A percentile compares a stretch with the other conserved stretches of the same genome.
These are phyloP conservation scores for Spheniscus mendiculus DNA, from an alignment of 2,113 vertebrate genomes.

Conservation along the genomic window DNA sequence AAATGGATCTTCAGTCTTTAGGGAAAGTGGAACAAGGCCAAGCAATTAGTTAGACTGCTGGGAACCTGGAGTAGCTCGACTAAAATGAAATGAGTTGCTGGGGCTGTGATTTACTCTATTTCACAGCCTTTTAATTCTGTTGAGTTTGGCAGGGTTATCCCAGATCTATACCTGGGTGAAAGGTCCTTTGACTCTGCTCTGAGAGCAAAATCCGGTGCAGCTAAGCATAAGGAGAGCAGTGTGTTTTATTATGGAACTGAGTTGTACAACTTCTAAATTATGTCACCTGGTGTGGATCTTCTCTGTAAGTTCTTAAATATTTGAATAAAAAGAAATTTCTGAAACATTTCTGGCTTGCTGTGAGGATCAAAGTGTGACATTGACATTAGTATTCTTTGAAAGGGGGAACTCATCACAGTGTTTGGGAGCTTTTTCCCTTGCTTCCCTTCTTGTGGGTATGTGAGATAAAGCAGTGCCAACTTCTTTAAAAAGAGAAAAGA, in stretches of 20 bases:
- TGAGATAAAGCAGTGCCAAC: not conserved
- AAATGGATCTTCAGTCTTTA: not conserved
- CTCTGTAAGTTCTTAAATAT: slow-evolving; percentile 17
- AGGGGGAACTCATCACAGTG: not conserved
- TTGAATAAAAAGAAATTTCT: slow-evolving; percentile 37
- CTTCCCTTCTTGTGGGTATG: not conserved
- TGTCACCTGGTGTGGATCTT: not conserved
- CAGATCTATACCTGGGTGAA: slow-evolving; percentile 5
- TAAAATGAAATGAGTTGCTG: slow-evolving; percentile 35
- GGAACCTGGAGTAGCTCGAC: not conserved
- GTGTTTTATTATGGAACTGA: not conserved
- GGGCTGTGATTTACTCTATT: slow-evolving; percentile 39
- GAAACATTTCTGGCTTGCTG: not conserved
- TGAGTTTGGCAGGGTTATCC: slow-evolving; percentile 13
- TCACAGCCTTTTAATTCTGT: slow-evolving; percentile 31
- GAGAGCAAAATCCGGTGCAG: not conserved
- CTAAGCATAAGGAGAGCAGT: not conserved
- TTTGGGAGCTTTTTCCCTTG: not conserved
- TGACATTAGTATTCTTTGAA: slow-evolving; percentile 25
- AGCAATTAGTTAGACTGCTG: slow-evolving; percentile 42
- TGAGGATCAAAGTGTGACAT: slow-evolving; percentile 7
- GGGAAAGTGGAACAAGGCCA: slow-evolving; percentile 37
- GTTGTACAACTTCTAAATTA: not conserved
- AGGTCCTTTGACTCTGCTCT: not conserved
- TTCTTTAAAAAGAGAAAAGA: not conserved